phyloP scores from a whole-genome alignment of 2,888 invertebrate species.

The Tricholauxania praeusta region DNA sequence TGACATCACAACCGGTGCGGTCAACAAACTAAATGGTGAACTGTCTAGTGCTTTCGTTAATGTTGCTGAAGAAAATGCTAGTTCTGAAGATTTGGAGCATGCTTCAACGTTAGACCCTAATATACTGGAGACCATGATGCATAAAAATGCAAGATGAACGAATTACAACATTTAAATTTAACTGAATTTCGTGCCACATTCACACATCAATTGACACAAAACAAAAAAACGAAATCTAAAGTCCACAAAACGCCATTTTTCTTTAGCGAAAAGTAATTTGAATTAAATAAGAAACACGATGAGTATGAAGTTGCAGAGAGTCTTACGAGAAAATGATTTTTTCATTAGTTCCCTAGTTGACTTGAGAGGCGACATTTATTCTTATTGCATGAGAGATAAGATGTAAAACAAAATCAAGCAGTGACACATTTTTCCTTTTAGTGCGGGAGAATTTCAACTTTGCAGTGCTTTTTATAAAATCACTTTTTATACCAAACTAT shows the following conservation, averaged over 20 bases:
- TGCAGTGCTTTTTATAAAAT: too few species aligned
- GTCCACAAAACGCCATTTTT: slow-evolving; percentile 45
- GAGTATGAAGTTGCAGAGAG: background rate
- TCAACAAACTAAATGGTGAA: slow-evolving; percentile 84
- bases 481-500: too few species aligned
- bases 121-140: slow-evolving; percentile 63
- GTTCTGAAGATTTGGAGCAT: slow-evolving; percentile 74
- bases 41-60: slow-evolving; percentile 87
- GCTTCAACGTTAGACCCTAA: slow-evolving; percentile 67
- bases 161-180: slow-evolving; percentile 7
- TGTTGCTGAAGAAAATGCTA: slow-evolving; percentile 87
- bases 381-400: background rate
- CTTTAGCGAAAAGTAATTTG: slow-evolving; percentile 34
- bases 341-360: background rate
- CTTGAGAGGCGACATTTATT: background rate
- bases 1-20: slow-evolving; percentile 79
- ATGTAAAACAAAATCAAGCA: too few species aligned
- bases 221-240: background rate
- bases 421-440: too few species aligned
- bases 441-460: too few species aligned
- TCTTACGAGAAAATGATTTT: background rate
- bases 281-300: slow-evolving; percentile 13
- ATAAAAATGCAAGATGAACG: slow-evolving; percentile 56
- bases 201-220: slow-evolving; percentile 36
- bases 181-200: slow-evolving; percentile 7